Conservation (phyloP, 2,797 vertebrate genomes). For the Monodelphis domestica region DNA sequence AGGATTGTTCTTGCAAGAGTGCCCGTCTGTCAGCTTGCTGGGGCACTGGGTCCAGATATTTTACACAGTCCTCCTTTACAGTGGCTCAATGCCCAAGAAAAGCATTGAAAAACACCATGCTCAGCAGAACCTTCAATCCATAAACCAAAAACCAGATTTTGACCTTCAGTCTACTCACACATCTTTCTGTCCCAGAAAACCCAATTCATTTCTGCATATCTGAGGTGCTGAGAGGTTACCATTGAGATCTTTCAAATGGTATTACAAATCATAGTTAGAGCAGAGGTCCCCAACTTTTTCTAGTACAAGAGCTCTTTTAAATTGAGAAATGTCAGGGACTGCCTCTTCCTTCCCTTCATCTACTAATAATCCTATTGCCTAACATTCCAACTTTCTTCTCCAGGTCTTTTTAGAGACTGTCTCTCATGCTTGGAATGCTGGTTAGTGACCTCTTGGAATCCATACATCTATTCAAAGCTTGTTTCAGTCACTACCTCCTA, state of each 20-base stretch:
- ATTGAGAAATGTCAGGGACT: not conserved
- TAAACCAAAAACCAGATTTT: not conserved
- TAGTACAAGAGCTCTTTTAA: not conserved
- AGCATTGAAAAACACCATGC: conserved; percentile 9
- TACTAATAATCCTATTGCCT: not conserved
- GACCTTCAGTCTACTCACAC: conserved; percentile 15
- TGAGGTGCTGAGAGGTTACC: not conserved
- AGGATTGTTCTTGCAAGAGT: conserved; percentile 49
- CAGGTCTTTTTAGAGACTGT: not conserved
- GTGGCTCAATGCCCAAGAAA: not conserved
- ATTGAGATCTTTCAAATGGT: not conserved
- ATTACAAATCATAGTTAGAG: not conserved
- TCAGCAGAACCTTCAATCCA: not conserved
- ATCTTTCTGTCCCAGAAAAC: not conserved
- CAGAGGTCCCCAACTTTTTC: not conserved
- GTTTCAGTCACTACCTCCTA: not conserved
- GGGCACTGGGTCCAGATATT: not conserved
- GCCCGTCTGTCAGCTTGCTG: not conserved
- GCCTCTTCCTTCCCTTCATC: not conserved
- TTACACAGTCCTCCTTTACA: not conserved
- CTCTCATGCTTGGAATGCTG: not conserved
- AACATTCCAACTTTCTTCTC: not conserved
- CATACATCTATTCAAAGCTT: not conserved
- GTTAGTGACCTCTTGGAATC: not conserved
- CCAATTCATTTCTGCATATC: not conserved